Evolutionary conservation across 2,113 vertebrate species (phyloP), one percentile per base, ranked within the genome.

Genomic region (Labeo rohita): DNA sequence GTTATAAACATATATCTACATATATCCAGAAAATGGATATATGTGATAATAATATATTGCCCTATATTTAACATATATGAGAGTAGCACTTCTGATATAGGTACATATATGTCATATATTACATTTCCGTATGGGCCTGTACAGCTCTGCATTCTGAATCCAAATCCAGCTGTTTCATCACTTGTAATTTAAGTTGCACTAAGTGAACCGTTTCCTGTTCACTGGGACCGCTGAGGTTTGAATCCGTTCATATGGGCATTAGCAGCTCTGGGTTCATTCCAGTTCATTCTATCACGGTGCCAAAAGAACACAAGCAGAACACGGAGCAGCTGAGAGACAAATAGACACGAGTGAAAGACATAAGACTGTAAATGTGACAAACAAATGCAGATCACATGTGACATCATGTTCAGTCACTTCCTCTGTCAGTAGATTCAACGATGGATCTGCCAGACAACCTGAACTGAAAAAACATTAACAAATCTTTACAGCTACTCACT

Each of bases 181-280:
- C 75, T 89, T 93, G 85, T 92, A 94, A 95, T 94, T 94, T 93
- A 85, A 91, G 84, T 70, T 86, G 90, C 92, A 90, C 92, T 91
- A 93, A 93, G 93, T 92, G 90, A 94, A 93, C 91, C 89, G 92
- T 94, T 95, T 93, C 91, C 92, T 93, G 90, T 85, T 82, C 83
- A 91, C 91, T 88, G 88, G 83, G 88, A 84, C 89, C 79, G 52
- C 84, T 87, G 86, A 73, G 90, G 80, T 84, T 87, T 90, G 86
- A 89, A 87, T 88, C 84, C 59, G 87, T 84, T 70, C 82, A 88
- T 91, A 87, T 84, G 85, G 91, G 84, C 49, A 73, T 88, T 92
- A 89, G 88, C 36, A 76, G 11, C 86, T 89, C 88, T 93, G 89
- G 86, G 91, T 89, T 75, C 36, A 28, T 87, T 93, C 90, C 90